Evolutionary conservation across 2,888 invertebrate genomes (phyloP), one percentile per base, ranked within the genome.

Genomic region (Andrena camellia): DNA sequence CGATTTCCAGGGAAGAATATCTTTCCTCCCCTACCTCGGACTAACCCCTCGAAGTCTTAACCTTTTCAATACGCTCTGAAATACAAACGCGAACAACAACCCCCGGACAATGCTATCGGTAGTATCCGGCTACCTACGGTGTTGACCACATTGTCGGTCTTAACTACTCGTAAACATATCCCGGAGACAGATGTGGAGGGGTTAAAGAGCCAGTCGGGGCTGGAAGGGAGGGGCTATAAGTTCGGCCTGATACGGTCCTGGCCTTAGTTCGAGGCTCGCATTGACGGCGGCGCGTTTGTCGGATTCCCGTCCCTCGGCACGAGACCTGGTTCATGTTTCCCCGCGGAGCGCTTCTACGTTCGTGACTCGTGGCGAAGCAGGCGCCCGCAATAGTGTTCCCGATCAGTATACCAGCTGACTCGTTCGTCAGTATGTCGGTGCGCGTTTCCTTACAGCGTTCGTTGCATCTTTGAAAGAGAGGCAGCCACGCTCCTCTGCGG

Each of bases 361-460:
- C 66, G 57, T 81, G 84, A 77, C 68, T 81, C 85, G 76, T 84
- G 85, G 69, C 78, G 26, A 71, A 85, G 79, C 69, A 75, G 20
- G 79, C 78, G 76, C 78, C 74, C 68, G 67, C 57, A 79, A 88
- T 83, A 86, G 73, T 70, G 84, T 66, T 7, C 72, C 74, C 74
- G 81, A 86, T 88, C 89, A 89, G 90, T 90, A 89, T 23, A 57
- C 90, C 92, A 92, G 92, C 91, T 90, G 91, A 92, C 89, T 90
- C 89, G 90, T 88, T 87, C 88, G 85, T 86, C 84, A 85, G 81
- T 77, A 85, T 83, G 73, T 85, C 70, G 78, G 83, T 83, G 35
- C 64, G 42, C 54, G 72, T 83, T 74, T 69, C 31, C 59, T 81
- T 78, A 78, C 8, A 20, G 57, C 42, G 42, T 42, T 20, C 2